Evolutionary conservation across 2,797 vertebrate species (phyloP), one percentile per base, ranked within the genome.

Genomic region (Australoheros facetus): DNA sequence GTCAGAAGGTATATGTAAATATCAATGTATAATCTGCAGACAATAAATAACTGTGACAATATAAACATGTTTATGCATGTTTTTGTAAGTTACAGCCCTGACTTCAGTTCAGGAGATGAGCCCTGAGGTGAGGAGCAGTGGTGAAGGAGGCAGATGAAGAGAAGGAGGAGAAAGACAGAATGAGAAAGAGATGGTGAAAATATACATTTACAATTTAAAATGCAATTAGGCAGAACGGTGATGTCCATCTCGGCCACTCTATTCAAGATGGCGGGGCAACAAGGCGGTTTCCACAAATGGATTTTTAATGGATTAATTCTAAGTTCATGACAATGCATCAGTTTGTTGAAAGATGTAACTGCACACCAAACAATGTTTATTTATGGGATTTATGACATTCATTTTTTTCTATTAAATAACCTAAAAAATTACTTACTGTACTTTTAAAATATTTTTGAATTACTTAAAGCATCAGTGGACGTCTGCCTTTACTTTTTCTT

Each of bases 231-330:
- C n/a, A 62, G 12, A 62, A n/a, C 12, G 21, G 4, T 34, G 4
- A 62, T 39, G 26, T 26, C 26, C 26, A 26, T 26, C 26, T 26
- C 26, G 3, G 26, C 26, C 26, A 26, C 26, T 26, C 19, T 39
- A 34, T 39, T 23, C 2, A 23, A 62, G 3, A 60, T 39, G 0
- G 34, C 7, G n/a, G 58, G 34, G 34, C 3, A 23, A 23, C n/a
- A 62, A 39, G n/a, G n/a, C 12, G 6, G 4, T 26, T 9, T 60
- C 2, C 21, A 60, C 37, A 21, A 23, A 3, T 26, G 26, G 26
- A 26, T 62, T 62, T 62, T 16, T 62, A 39, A 13, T 62, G 4
- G 59, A 39, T 39, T 16, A 16, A 21, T 23, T 62, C 59, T 9
- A 62, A 14, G 2, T 62, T 62, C 39, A n/a, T 62, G 59, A 62